phyloP scores from a whole-genome alignment of 2,797 vertebrate genomes.

The Synaphobranchus kaupii region DNA sequence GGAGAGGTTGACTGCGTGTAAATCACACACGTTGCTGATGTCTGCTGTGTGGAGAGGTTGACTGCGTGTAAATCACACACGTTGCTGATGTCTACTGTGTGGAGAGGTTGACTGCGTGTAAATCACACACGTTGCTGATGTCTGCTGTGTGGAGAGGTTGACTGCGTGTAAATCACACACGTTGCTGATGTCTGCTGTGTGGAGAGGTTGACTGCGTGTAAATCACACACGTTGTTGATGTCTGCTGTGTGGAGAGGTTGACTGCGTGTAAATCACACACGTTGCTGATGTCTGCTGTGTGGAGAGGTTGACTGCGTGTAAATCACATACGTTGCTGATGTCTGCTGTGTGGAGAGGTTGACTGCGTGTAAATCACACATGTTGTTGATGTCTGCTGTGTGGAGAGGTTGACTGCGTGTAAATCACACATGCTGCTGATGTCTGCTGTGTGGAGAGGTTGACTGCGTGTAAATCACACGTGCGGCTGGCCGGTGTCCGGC shows the following conservation, averaged over 20 bases:
- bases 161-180: no score
- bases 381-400: no score
- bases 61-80: not conserved
- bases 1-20: not conserved
- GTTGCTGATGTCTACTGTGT: not conserved
- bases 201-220: not conserved
- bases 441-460: not conserved
- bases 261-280: not conserved
- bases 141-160: slow-evolving; percentile 5
- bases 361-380: not conserved
- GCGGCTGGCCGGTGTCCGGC: slow-evolving; percentile 24
- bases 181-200: no score
- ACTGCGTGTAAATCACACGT: not conserved
- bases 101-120: not conserved
- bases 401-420: no score
- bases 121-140: not conserved
- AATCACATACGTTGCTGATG: not conserved
- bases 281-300: not conserved
- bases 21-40: not conserved
- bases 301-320: not conserved
- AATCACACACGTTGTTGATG: not conserved
- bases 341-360: no score
- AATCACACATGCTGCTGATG: not conserved
- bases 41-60: not conserved
- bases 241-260: not conserved